Percentiles rank a stretch among this genome's conserved stretches.
Conservation (phyloP, 2,797 vertebrate genomes). For the Nyctibius grandis region DNA sequence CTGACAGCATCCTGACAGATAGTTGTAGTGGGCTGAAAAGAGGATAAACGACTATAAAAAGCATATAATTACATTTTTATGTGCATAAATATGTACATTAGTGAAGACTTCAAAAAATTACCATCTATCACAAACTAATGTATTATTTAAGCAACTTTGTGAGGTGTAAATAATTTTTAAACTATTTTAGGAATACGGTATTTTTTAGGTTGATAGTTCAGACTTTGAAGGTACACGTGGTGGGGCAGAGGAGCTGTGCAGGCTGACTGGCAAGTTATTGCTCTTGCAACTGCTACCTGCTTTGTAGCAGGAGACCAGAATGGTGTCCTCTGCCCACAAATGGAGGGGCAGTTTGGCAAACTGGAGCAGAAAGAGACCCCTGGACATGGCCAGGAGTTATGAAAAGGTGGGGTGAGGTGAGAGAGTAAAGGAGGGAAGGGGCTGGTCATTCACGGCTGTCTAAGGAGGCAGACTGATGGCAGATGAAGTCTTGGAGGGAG, state of each 20-base stretch:
- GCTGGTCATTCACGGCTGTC: not conserved
- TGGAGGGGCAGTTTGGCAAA: not conserved
- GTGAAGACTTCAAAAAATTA: not conserved
- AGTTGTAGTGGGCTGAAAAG: not conserved
- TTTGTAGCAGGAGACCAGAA: not conserved
- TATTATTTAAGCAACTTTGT: conserved; percentile 16
- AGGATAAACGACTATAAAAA: not conserved
- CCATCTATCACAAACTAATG: not conserved
- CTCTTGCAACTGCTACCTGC: not conserved
- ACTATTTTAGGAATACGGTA: not conserved
- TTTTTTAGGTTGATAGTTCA: not conserved
- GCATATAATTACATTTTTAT: not conserved
- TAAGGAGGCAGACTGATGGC: not conserved
- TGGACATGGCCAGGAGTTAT: not conserved
- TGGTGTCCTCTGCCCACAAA: not conserved
- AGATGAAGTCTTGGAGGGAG: not conserved
- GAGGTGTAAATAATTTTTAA: not conserved
- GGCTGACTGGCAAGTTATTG: not conserved
- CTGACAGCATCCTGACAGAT: conserved; percentile 16
- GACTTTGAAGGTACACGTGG: not conserved
- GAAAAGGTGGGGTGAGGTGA: not conserved
- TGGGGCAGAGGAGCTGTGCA: not conserved
- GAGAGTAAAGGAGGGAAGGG: not conserved
- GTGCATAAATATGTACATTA: not conserved
- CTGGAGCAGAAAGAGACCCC: not conserved